Evolutionary conservation across 2,113 vertebrate genomes (phyloP), one percentile per base, ranked within the genome.

Genomic region (Bothrops jararaca): DNA sequence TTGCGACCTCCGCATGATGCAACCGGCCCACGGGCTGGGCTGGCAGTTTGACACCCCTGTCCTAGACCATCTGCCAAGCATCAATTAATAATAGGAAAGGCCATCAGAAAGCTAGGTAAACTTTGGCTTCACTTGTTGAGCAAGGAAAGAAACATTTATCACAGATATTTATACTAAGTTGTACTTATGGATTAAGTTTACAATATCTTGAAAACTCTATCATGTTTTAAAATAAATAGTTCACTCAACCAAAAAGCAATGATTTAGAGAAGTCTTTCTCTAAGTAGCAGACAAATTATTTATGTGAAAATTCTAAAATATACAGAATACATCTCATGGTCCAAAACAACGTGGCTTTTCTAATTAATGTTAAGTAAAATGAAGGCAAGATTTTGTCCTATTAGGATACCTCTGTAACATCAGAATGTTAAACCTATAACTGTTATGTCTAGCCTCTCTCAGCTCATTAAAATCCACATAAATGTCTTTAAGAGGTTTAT

Each of bases 91-190:
- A 53, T 34, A 94, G 48, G 69, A 95, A 96, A 93, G 90, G 88
- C 91, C 52, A 89, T 89, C 24, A 96, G 90, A 45, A 94, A 60
- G 91, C 88, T 87, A 95, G 85, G 56, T 90, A 95, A 93, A 48
- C 92, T 96, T 90, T 92, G 23, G 5, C 91, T 95, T 86, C 89
- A 87, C 64, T 93, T 89, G 52, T 90, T 93, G 92, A 90, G 90
- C 42, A 90, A 92, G 54, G 90, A 92, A 93, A 94, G 34, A 88
- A 89, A 86, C 88, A 95, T 93, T 91, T n/a, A 95, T 54, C 91
- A 89, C 88, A 96, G 89, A 69, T 94, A 50, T 93, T 94, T 94
- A 52, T 94, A 93, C 92, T 95, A 96, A 96, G 94, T 92, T 93
- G 92, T 94, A 69, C 53, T 94, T 94, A 93, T 94, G 92, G 90